Percentiles rank a stretch among this genome's conserved stretches.
Conservation (phyloP, 2,113 vertebrate species). For the Sakesphorus luctuosus region DNA sequence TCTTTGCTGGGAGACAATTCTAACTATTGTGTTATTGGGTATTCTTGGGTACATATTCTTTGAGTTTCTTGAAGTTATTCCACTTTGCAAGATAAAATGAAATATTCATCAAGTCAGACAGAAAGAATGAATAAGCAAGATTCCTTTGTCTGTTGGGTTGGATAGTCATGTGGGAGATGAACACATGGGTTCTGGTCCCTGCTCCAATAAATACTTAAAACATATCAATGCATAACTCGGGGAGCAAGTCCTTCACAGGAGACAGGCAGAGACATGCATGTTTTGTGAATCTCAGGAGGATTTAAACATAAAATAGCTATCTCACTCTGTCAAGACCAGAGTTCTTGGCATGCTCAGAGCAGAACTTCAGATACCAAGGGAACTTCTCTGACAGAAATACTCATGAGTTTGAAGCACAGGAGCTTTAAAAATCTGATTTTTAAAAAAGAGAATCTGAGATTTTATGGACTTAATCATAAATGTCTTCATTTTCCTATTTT, state of each 20-base stretch:
- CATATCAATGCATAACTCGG: slow-evolving; percentile 22
- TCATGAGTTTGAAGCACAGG: not conserved
- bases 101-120: slow-evolving; percentile 47
- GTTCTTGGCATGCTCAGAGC: not conserved
- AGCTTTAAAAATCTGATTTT: not conserved
- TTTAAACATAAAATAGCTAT: slow-evolving; percentile 49
- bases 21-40: not conserved
- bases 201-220: slow-evolving; percentile 62
- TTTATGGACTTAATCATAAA: not conserved
- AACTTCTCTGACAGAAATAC: not conserved
- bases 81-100: slow-evolving; percentile 46
- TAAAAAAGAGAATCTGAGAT: not conserved
- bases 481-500: not conserved
- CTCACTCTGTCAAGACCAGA: slow-evolving; percentile 14
- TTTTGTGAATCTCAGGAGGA: not conserved
- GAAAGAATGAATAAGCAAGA: slow-evolving; percentile 57
- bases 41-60: not conserved
- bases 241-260: slow-evolving; percentile 48
- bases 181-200: slow-evolving; percentile 43
- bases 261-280: slow-evolving; percentile 21
- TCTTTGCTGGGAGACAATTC: not conserved
- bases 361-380: slow-evolving; percentile 19
- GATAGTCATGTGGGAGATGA: slow-evolving; percentile 29
- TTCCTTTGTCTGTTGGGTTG: slow-evolving; percentile 11
- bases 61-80: slow-evolving; percentile 17